Evolutionary conservation across 1,140 invertebrate species (phyloP), one percentile per base, ranked within the genome.

Genomic region (Arctopsyche grandis): DNA sequence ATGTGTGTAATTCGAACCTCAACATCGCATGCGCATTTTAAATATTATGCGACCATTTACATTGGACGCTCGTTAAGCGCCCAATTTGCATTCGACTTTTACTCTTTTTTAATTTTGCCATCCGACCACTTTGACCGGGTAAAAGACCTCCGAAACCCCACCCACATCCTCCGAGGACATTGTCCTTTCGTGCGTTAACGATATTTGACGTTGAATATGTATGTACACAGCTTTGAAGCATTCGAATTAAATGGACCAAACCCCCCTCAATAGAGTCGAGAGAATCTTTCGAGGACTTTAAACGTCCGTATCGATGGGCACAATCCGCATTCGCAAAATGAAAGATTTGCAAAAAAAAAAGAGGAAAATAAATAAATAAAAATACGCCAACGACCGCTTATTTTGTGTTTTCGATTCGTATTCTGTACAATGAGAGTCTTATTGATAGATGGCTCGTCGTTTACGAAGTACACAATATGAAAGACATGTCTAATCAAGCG

Each of bases 401-500:
- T 66, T 66, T 66, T 66, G 12, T 14, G 1, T 19, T 66, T 22
- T 22, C 63, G 63, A 66, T 26, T 66, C 63, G 24, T 22, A 22
- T 66, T n/a, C 24, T 5, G 22, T 19, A 66, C 63, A 66, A 66
- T 66, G 26, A 66, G 63, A 26, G 24, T 12, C 63, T 0, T 26
- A 66, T 66, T 66, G 63, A 66, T 66, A 66, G 9, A 22, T 66
- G 63, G 63, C 21, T 22, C 10, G 48, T 52, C 16, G 10, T 52
- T 52, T 10, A 3, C 4, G 21, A 29, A 22, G 63, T 66, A 66
- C 22, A 66, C 63, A 66, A 22, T 26, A 22, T 66, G 63, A 66
- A 66, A 66, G 63, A 66, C 63, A 66, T 22, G 63, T 66, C n/a
- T 66, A 66, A 66, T 66, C 63, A 66, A 22, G 63, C 63, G 21